Evolutionary conservation across 2,888 invertebrate species (phyloP), one percentile per base, ranked within the genome.

Genomic region (Stenchaetothrips biformis): DNA sequence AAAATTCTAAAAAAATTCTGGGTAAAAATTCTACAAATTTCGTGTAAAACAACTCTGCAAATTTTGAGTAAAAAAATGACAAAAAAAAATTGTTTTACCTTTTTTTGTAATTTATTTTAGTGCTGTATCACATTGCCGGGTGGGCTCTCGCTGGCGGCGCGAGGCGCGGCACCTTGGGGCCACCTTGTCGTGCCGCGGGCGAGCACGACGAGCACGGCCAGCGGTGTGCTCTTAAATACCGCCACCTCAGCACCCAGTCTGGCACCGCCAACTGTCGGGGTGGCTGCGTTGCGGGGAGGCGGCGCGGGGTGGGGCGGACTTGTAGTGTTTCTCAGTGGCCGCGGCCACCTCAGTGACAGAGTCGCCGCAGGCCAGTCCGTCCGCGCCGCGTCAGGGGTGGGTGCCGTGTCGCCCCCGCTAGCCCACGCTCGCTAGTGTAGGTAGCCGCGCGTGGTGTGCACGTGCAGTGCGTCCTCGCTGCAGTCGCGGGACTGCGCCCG

Each of bases 271-370:
- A 4, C 37, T 37, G 37, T 1, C 37, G 67, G 67, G 67, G 67
- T 21, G 67, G n/a, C 21, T 53, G 53, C 13, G 53, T 9, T 53
- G 53, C 53, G 53, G 21, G 67, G 8, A 25, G 67, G 67, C 67
- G 11, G 67, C 2, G 21, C 67, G 67, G 25, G 37, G 37, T 4
- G 37, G 37, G 37, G 37, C 4, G 37, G 67, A 74, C 67, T 74
- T 74, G 67, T 74, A 74, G 67, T 74, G 67, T 74, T 74, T 74
- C 67, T 74, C 67, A 11, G 67, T 74, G 21, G n/a, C 67, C 59
- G 59, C 59, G 18, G 11, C 0, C 59, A 37, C 37, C 37, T 6
- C 59, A 59, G 59, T 18, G 18, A 16, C 13, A 18, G 13, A 6
- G 18, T 18, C 18, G 59, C 59, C 59, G 59, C 59, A 59, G 59